These are phyloP conservation scores for Drosophila kuntzei DNA, from an alignment of 2,888 invertebrate species.

Conservation along the genomic window DNA sequence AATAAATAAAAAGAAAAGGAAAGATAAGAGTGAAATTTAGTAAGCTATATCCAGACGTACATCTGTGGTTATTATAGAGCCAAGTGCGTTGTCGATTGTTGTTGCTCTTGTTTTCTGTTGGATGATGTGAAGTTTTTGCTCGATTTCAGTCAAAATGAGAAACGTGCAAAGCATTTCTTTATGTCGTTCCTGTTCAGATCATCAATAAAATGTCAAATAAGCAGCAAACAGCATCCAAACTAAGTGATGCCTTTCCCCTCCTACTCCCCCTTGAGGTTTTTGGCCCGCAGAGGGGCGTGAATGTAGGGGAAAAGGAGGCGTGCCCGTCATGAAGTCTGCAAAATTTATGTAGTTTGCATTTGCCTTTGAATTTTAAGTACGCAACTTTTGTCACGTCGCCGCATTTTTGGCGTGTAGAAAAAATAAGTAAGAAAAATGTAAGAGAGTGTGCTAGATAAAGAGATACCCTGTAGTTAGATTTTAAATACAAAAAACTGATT, in stretches of 20 bases:
- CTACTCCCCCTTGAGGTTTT: background rate
- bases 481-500: background rate
- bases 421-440: conserved; percentile 20
- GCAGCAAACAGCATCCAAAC: conserved; percentile 39
- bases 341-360: conserved; percentile 75
- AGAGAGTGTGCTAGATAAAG: background rate
- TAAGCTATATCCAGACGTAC: conserved; percentile 20
- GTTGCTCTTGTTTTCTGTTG: conserved; percentile 31
- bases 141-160: conserved; percentile 74
- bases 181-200: conserved; percentile 42
- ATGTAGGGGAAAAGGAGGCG: background rate
- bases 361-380: conserved; percentile 63
- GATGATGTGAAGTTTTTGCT: conserved; percentile 28
- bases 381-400: conserved; percentile 63
- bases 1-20: conserved; percentile 23
- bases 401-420: conserved; percentile 41
- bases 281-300: conserved; percentile 1
- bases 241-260: conserved; percentile 28
- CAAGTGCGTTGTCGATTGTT: conserved; percentile 46
- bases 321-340: conserved; percentile 39
- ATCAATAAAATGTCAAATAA: conserved; percentile 80
- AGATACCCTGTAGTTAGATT: conserved; percentile 2
- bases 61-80: conserved; percentile 17
- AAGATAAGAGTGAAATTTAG: conserved; percentile 61
- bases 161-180: conserved; percentile 72